Base-by-base conservation (phyloP, 2,113 vertebrate species). In the Isichthys henryi region DNA sequence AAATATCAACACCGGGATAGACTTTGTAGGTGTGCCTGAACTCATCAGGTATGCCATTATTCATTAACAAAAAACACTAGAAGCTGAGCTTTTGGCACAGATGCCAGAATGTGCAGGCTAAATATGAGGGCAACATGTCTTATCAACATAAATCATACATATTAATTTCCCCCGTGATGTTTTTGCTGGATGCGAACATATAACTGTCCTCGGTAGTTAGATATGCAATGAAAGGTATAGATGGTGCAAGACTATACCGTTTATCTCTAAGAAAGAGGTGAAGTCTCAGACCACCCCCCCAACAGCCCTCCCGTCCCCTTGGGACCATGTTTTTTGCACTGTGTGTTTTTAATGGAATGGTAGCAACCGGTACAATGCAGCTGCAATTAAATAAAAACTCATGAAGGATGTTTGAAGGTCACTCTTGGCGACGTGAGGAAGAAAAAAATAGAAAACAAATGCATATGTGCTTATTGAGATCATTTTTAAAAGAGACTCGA, bases 141-240 rank as follows among this genome's bases (percentile, higher is more conserved):
- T 77, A 77, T 77, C 70, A 77, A 77, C 74, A 80, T 80, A 80
- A 80, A 43, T 39, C 74, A 80, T 80, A 21, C 74, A 80, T 43
- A 80, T 80, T 80, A 19, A 80, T 80, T 80, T 56, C 19, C 74
- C 39, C 2, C 74, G 19, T 43, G 5, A 80, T 80, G 74, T 80
- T 80, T 43, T 80, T 80, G 74, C 74, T 80, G 74, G 74, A 80
- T 80, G 6, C 17, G 74, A 43, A 5, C 66, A 74, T 74, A 17
- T 15, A 80, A 80, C 31, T 21, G 74, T 80, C 35, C 70, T 5
- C 0, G 15, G 27, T 43, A 39, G 70, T 77, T 35, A 80, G 74
- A 43, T 43, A 80, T 80, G 17, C 74, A 43, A 43, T 19, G 74
- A 80, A 80, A 80, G 15, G 74, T 80, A 80, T 43, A 17, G 74